Percentiles rank a stretch among this genome's conserved stretches.
Evolutionary conservation across 2,113 vertebrate genomes (phyloP).

Genomic region (Chinchilla lanigera): DNA sequence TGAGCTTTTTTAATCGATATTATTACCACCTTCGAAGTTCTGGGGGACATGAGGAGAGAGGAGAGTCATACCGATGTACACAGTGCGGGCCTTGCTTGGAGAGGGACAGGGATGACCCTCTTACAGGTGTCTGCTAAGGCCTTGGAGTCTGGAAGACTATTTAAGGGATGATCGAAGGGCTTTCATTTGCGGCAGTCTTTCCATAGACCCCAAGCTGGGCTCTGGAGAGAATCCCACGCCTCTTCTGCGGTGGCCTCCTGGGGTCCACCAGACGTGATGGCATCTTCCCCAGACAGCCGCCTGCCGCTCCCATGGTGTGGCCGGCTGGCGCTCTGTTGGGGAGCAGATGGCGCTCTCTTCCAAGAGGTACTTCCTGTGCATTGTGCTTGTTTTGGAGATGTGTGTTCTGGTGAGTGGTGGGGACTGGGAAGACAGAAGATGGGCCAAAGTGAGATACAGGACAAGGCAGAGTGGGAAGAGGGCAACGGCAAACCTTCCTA

Average conservation of each 20-base stretch:
- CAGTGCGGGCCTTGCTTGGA: not conserved
- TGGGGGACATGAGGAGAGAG: not conserved
- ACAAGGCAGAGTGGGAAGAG: not conserved
- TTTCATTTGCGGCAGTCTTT: not conserved
- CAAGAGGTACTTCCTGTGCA: not conserved
- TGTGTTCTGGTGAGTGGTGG: not conserved
- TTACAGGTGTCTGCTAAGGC: too few relatives aligned
- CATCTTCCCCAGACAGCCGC: constrained; percentile 53
- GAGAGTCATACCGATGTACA: not conserved
- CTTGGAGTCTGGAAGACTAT: not conserved
- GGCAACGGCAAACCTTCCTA: not conserved
- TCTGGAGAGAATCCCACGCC: not conserved
- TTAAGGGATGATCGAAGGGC: not conserved
- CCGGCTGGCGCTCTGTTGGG: not conserved
- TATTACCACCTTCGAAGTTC: not conserved
- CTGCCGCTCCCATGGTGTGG: not conserved
- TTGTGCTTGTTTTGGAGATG: not conserved
- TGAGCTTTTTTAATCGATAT: not conserved
- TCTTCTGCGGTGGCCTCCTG: constrained; percentile 8
- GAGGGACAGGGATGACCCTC: not conserved
- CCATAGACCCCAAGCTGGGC: not conserved
- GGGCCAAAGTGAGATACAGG: not conserved
- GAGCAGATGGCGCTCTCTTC: constrained; percentile 47
- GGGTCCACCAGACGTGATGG: constrained; percentile 11
- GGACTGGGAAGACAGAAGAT: not conserved